A percentile compares a stretch with the other conserved stretches of the same genome.
Conservation (phyloP, 1,140 invertebrate species). For the Paralvinella palmiformis region DNA sequence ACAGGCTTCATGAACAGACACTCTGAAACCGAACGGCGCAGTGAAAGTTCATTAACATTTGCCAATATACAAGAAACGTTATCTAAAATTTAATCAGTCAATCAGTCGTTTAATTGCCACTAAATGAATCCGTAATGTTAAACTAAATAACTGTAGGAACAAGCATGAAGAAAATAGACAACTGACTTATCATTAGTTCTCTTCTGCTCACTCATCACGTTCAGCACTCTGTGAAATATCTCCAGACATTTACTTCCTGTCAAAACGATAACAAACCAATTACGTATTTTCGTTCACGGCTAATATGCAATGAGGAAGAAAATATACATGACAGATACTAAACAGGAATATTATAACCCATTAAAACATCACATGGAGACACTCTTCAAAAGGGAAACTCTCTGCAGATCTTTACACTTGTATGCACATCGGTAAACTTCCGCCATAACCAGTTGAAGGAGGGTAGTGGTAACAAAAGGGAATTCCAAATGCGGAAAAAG, state of each 20-base stretch:
- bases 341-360: not conserved
- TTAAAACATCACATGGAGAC: too few relatives aligned
- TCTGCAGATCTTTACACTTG: too few relatives aligned
- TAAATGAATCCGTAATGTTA: not conserved
- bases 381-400: too few relatives aligned
- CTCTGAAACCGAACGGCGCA: constrained; percentile 20
- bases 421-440: too few relatives aligned
- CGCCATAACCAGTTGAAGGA: too few relatives aligned
- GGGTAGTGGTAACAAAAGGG: too few relatives aligned
- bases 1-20: constrained; percentile 41
- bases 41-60: not conserved
- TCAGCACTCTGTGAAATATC: constrained; percentile 47
- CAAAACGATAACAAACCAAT: constrained; percentile 25
- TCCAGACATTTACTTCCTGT: constrained; percentile 45
- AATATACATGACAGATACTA: not conserved
- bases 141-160: not conserved
- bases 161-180: not conserved
- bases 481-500: too few relatives aligned
- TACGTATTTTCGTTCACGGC: too few relatives aligned
- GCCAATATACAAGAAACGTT: not conserved
- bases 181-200: not conserved
- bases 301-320: not conserved
- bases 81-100: not conserved
- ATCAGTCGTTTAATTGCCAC: not conserved
- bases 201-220: constrained; percentile 15